These are phyloP conservation scores for Amblyraja radiata DNA, from an alignment of 2,797 vertebrate species.

Conservation along the genomic window DNA sequence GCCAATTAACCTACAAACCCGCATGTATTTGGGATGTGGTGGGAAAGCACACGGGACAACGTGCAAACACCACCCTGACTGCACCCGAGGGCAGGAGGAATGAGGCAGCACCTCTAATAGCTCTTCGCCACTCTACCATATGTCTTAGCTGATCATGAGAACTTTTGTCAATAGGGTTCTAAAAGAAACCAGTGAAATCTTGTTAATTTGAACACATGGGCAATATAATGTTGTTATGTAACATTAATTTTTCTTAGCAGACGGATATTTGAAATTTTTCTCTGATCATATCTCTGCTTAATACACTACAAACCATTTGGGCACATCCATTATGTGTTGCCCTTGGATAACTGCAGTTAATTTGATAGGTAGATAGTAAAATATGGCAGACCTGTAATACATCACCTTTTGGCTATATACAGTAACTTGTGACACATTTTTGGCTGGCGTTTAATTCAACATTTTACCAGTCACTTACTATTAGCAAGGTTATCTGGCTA, in stretches of 20 bases:
- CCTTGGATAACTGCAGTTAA: background rate
- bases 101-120: too few species aligned
- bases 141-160: background rate
- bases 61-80: too few species aligned
- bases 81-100: too few species aligned
- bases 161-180: background rate
- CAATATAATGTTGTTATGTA: background rate
- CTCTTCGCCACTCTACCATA: too few species aligned
- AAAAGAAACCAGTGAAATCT: background rate
- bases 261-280: background rate
- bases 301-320: background rate
- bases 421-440: background rate
- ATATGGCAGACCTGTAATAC: background rate
- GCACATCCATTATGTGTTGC: background rate
- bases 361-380: background rate
- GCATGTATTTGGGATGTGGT: too few species aligned
- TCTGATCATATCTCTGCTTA: background rate
- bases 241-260: background rate
- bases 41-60: too few species aligned
- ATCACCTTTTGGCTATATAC: background rate
- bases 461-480: constrained; percentile 15
- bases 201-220: background rate
- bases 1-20: too few species aligned
- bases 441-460: background rate
- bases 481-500: constrained; percentile 12